Conservation (phyloP, 2,797 vertebrate species). For the Enteromius afrohamiltoni region DNA sequence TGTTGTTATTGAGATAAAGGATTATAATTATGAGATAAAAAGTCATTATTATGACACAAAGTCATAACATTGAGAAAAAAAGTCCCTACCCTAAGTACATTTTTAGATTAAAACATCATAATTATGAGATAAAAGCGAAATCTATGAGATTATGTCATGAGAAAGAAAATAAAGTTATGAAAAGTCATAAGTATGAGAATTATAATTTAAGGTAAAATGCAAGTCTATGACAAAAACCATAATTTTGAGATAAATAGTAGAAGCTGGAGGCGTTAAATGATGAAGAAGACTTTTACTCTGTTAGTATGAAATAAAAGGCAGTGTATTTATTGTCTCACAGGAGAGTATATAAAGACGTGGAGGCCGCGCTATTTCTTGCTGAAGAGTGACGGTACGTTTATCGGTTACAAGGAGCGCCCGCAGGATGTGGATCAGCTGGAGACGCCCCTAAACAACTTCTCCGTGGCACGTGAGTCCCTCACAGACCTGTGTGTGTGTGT, state of each 20-base stretch:
- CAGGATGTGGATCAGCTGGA: conserved; percentile 96
- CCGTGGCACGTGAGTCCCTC: conserved; percentile 91
- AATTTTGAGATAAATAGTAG: neutral
- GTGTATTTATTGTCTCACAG: conserved; percentile 65
- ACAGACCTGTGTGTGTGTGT: neutral
- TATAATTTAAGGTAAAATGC: neutral
- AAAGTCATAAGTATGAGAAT: neutral
- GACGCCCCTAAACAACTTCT: conserved; percentile 98
- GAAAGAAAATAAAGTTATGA: neutral
- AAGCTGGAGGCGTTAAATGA: neutral
- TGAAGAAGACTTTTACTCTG: neutral
- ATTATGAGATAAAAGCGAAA: neutral
- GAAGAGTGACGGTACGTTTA: conserved; percentile 96
- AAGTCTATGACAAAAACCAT: neutral
- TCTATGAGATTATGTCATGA: neutral
- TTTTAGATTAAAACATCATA: too few species aligned
- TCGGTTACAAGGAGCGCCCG: conserved; percentile 95
- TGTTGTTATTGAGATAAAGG: neutral
- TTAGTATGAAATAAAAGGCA: neutral
- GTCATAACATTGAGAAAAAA: too few species aligned
- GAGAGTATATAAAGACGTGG: conserved; percentile 99
- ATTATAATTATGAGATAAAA: neutral
- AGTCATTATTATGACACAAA: neutral
- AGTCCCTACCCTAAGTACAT: too few species aligned
- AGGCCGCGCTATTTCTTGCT: conserved; percentile 94